Percentiles rank a stretch among this genome's conserved stretches.
Conservation (phyloP, 2,888 invertebrate genomes). For the Anoplius nigerrimus region DNA sequence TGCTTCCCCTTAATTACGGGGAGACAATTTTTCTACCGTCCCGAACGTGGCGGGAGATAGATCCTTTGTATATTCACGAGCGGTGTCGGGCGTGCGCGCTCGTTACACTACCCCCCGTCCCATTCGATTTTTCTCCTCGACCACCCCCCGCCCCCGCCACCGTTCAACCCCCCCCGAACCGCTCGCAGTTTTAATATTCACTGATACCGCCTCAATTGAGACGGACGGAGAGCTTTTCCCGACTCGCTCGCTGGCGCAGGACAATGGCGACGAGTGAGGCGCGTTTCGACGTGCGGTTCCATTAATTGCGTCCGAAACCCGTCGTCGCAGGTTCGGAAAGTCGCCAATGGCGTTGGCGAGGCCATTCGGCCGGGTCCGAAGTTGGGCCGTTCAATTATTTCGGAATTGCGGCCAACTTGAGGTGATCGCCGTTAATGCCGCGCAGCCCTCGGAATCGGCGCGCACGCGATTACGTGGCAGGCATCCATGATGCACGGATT, state of each 20-base stretch:
- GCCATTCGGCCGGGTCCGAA: conserved; percentile 36
- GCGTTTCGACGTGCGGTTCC: too few relatives aligned
- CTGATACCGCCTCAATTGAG: too few relatives aligned
- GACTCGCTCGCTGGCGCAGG: too few relatives aligned
- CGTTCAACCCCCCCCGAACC: too few relatives aligned
- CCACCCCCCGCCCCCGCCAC: too few relatives aligned
- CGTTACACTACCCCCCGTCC: not conserved
- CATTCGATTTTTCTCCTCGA: not conserved
- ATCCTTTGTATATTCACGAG: not conserved
- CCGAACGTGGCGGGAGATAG: too few relatives aligned
- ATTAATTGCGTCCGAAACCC: too few relatives aligned
- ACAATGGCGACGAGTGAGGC: too few relatives aligned
- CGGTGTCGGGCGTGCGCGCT: not conserved
- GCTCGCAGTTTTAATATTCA: too few relatives aligned
- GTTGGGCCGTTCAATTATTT: conserved; percentile 47
- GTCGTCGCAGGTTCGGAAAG: not conserved
- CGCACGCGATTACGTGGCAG: conserved; percentile 24
- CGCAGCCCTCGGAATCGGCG: conserved; percentile 22
- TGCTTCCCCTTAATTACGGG: not conserved
- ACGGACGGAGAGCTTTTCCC: too few relatives aligned
- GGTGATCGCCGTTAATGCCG: conserved; percentile 41
- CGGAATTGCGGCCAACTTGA: conserved; percentile 40
- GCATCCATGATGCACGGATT: not conserved
- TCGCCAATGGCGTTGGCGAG: conserved; percentile 7
- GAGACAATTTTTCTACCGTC: too few relatives aligned